Conservation (phyloP, 2,888 invertebrate species). For the Trichacis sp. region DNA sequence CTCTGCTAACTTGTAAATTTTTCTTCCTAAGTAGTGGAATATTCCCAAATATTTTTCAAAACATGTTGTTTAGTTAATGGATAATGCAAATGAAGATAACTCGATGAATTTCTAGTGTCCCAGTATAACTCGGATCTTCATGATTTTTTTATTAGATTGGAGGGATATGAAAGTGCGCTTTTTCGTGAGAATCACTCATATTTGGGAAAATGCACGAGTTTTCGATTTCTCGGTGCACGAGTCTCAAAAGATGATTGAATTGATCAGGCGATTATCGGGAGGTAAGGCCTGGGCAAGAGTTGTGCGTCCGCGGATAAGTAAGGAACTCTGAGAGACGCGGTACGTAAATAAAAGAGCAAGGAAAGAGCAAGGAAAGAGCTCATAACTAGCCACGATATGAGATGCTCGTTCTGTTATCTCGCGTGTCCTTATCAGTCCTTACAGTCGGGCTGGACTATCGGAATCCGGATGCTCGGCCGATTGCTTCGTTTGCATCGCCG, state of each 20-base stretch:
- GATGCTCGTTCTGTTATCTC: slow-evolving; percentile 26
- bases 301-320: background rate
- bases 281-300: background rate
- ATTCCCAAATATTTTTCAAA: too few relatives aligned
- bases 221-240: background rate
- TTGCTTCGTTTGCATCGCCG: slow-evolving; percentile 38
- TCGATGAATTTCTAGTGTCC: too few relatives aligned
- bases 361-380: slow-evolving; percentile 1
- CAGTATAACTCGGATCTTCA: too few relatives aligned
- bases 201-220: background rate
- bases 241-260: background rate
- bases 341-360: background rate
- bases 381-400: slow-evolving; percentile 23
- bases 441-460: slow-evolving; percentile 19
- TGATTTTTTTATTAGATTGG: too few relatives aligned
- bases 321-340: background rate
- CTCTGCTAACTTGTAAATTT: too few relatives aligned
- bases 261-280: background rate
- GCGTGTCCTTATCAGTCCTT: too few relatives aligned
- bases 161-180: too few relatives aligned
- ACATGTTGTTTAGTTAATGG: too few relatives aligned
- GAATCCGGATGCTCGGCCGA: slow-evolving; percentile 35
- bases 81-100: too few relatives aligned
- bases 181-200: too few relatives aligned
- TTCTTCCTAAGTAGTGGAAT: too few relatives aligned